phyloP scores from a whole-genome alignment of 2,888 invertebrate species.

The Antheraea assamensis region DNA sequence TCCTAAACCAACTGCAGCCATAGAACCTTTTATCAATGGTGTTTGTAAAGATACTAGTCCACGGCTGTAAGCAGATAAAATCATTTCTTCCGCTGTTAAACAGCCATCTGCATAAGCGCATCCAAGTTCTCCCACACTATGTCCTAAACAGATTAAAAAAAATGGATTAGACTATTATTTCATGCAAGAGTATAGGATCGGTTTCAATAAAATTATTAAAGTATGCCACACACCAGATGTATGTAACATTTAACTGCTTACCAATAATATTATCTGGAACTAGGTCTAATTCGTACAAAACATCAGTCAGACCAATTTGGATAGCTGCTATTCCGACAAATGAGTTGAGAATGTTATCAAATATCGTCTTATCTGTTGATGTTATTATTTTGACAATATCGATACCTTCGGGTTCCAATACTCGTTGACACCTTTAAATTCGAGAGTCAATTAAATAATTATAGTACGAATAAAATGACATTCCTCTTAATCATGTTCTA shows the following conservation, averaged over 20 bases:
- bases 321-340: slow-evolving; percentile 90
- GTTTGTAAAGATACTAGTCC: slow-evolving; percentile 88
- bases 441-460: background rate
- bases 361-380: slow-evolving; percentile 77
- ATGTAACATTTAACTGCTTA: slow-evolving; percentile 49
- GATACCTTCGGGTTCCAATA: slow-evolving; percentile 83
- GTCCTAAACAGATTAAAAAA: slow-evolving; percentile 80
- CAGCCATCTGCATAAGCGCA: slow-evolving; percentile 97
- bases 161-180: background rate
- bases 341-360: slow-evolving; percentile 83
- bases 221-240: background rate
- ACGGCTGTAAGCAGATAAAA: slow-evolving; percentile 90
- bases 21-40: slow-evolving; percentile 87
- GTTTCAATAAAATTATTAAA: background rate
- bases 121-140: slow-evolving; percentile 96
- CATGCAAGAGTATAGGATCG: background rate
- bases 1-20: slow-evolving; percentile 92
- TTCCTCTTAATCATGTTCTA: background rate
- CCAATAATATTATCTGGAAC: slow-evolving; percentile 90
- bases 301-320: slow-evolving; percentile 81
- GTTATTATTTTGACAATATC: slow-evolving; percentile 85
- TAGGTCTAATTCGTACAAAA: slow-evolving; percentile 80
- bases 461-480: background rate
- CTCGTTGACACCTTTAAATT: slow-evolving; percentile 70
- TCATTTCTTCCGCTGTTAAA: slow-evolving; percentile 91